Evolutionary conservation across 1,140 invertebrate genomes (phyloP).

Genomic region (Delia radicum): DNA sequence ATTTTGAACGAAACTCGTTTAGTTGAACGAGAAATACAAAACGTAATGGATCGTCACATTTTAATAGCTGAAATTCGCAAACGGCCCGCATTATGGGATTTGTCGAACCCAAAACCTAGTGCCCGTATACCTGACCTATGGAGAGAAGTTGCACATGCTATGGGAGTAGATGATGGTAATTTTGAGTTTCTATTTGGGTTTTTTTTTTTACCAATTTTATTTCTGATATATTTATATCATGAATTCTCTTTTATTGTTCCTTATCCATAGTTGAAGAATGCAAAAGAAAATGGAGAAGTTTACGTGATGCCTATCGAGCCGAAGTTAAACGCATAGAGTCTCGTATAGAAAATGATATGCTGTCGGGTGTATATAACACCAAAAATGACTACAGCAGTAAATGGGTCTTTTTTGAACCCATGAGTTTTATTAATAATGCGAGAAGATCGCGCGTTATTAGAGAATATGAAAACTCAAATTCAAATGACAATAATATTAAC

Average conservation of each 20-base stretch:
- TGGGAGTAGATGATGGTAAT: neutral
- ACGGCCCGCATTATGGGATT: slow-evolving; percentile 44
- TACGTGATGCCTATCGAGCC: slow-evolving; percentile 28
- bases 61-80: slow-evolving; percentile 44
- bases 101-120: neutral
- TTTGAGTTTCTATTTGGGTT: too few relatives aligned
- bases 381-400: neutral
- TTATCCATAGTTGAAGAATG: slow-evolving; percentile 24
- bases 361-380: neutral
- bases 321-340: slow-evolving; percentile 19
- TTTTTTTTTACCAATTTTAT: too few relatives aligned
- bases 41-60: slow-evolving; percentile 36
- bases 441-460: too few relatives aligned
- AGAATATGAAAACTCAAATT: too few relatives aligned
- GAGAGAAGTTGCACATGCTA: neutral
- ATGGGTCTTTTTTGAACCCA: slow-evolving; percentile 20
- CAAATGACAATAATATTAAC: too few relatives aligned
- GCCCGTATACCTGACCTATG: too few relatives aligned
- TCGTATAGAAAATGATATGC: neutral
- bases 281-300: slow-evolving; percentile 28
- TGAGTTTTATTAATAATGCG: slow-evolving; percentile 26
- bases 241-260: too few relatives aligned
- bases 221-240: too few relatives aligned
- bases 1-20: neutral
- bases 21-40: slow-evolving; percentile 31